Evolutionary conservation across 2,888 invertebrate species (phyloP).

Genomic region (Mesochorus sp.): DNA sequence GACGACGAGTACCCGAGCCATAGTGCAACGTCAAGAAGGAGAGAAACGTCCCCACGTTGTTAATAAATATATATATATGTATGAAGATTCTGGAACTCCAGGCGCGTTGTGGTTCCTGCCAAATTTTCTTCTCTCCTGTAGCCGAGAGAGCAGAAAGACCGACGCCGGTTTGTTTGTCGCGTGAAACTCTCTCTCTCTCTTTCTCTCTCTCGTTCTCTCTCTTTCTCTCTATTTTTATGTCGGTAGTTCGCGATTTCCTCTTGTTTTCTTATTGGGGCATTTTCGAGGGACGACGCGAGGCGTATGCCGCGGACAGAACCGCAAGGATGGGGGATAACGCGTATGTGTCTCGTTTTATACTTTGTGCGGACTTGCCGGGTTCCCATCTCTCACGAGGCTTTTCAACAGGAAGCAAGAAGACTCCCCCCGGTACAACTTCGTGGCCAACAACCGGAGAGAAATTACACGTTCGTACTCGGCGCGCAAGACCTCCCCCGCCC

Average conservation of each 20-base stretch:
- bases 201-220: background rate
- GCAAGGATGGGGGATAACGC: conserved; percentile 16
- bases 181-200: conserved; percentile 41
- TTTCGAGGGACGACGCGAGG: conserved; percentile 37
- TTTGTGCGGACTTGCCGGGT: conserved; percentile 11
- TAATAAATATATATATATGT: background rate
- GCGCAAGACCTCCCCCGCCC: too few species aligned
- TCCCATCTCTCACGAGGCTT: conserved; percentile 52
- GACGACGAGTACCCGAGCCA: conserved; percentile 28
- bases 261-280: background rate
- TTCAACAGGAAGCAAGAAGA: conserved; percentile 53
- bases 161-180: conserved; percentile 56
- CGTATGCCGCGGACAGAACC: conserved; percentile 48
- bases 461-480: conserved; percentile 51
- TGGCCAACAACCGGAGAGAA: conserved; percentile 48
- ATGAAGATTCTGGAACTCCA: conserved; percentile 33
- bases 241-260: conserved; percentile 15
- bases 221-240: background rate
- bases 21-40: conserved; percentile 6
- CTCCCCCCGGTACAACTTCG: conserved; percentile 51
- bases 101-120: conserved; percentile 56
- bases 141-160: conserved; percentile 40
- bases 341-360: conserved; percentile 16
- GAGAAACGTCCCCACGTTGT: conserved; percentile 1
- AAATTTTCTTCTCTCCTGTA: conserved; percentile 53